Conservation (phyloP, 2,797 vertebrate species). For the Spinus pinus region DNA sequence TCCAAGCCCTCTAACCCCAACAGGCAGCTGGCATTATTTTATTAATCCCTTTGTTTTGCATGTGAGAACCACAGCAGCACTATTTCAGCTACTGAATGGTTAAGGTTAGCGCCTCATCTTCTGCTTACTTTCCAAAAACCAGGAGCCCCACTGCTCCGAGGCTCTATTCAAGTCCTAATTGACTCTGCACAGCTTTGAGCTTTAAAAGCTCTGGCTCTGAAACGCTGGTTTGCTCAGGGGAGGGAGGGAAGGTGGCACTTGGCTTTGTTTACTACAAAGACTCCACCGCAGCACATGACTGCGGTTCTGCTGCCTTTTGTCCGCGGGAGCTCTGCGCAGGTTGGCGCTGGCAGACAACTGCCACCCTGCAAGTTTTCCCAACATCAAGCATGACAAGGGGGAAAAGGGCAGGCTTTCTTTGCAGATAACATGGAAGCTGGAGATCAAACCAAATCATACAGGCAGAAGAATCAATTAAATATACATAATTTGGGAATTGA, state of each 20-base stretch:
- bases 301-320: conserved; percentile 57
- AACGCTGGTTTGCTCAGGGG: conserved; percentile 20
- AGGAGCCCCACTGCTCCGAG: conserved; percentile 19
- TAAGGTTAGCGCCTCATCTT: conserved; percentile 11
- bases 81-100: conserved; percentile 35
- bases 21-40: conserved; percentile 34
- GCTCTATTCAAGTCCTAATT: conserved; percentile 57
- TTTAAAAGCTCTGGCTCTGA: conserved; percentile 49
- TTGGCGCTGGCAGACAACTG: conserved; percentile 32
- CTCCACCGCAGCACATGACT: conserved; percentile 37
- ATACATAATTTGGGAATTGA: conserved; percentile 45
- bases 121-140: conserved; percentile 23
- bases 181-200: conserved; percentile 53
- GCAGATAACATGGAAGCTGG: not conserved
- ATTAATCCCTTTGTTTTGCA: conserved; percentile 51
- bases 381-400: conserved; percentile 20
- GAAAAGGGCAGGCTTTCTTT: conserved; percentile 55
- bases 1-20: conserved; percentile 18
- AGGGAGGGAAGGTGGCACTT: conserved; percentile 57
- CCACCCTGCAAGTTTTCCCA: conserved; percentile 20
- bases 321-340: not conserved
- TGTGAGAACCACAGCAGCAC: not conserved
- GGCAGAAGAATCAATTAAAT: conserved; percentile 50
- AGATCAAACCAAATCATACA: conserved; percentile 46
- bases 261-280: conserved; percentile 65